Conservation (phyloP, 2,797 vertebrate genomes). For the Chiroxiphia lanceolata region DNA sequence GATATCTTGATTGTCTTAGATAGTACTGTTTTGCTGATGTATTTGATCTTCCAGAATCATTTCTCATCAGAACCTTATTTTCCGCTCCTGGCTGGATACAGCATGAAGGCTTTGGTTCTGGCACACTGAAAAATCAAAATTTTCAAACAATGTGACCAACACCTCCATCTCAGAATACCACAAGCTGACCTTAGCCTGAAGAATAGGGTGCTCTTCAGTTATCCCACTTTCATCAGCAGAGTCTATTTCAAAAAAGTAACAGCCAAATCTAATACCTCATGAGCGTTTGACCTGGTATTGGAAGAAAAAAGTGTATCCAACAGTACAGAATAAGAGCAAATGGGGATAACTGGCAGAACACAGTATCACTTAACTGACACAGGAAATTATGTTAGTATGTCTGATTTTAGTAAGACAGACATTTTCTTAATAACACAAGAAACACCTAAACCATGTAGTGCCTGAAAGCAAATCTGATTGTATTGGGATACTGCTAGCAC, state of each 20-base stretch:
- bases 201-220: neutral
- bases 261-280: neutral
- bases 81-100: slow-evolving; percentile 77
- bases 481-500: neutral
- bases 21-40: slow-evolving; percentile 92
- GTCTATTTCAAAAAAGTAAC: neutral
- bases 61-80: slow-evolving; percentile 81
- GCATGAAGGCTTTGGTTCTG: slow-evolving; percentile 53
- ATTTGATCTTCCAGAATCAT: slow-evolving; percentile 80
- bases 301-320: neutral
- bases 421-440: neutral
- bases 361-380: neutral
- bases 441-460: neutral
- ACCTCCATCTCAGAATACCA: neutral
- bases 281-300: neutral
- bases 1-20: slow-evolving; percentile 91
- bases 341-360: neutral
- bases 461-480: neutral
- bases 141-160: neutral
- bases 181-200: neutral
- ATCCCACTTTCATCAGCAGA: neutral
- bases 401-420: neutral
- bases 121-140: slow-evolving; percentile 65
- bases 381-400: neutral
- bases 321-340: neutral